Evolutionary conservation across 2,113 vertebrate species (phyloP).

Genomic region (Odobenus rosmarus): DNA sequence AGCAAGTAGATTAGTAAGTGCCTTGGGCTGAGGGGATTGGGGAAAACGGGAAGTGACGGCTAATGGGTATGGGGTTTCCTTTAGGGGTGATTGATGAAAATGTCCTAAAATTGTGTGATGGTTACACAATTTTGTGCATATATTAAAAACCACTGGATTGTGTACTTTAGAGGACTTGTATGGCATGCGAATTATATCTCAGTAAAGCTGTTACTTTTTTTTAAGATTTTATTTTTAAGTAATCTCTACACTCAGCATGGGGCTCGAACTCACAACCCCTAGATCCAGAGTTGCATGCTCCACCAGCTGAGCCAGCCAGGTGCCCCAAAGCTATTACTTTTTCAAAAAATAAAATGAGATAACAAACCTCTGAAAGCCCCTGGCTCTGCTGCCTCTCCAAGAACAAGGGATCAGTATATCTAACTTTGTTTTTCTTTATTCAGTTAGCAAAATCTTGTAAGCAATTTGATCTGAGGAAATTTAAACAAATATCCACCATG

Average conservation of each 20-base stretch:
- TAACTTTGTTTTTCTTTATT: not conserved
- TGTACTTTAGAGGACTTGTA: not conserved
- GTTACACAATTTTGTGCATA: not conserved
- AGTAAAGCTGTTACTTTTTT: slow-evolving; percentile 23
- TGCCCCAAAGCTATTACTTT: not conserved
- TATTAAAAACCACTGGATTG: not conserved
- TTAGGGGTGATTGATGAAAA: not conserved
- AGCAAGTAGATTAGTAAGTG: not conserved
- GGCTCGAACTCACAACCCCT: not conserved
- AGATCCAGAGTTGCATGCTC: not conserved
- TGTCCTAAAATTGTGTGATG: slow-evolving; percentile 7
- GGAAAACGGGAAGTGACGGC: not conserved
- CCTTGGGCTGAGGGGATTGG: not conserved
- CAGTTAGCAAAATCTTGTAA: not conserved
- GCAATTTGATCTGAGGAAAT: slow-evolving; percentile 32
- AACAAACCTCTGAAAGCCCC: not conserved
- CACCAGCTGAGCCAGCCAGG: not conserved
- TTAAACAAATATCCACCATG: not conserved
- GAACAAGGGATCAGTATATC: not conserved
- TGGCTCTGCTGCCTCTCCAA: not conserved
- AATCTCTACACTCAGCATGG: not conserved
- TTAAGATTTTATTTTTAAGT: not conserved
- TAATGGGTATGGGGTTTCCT: not conserved
- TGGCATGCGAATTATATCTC: not conserved
- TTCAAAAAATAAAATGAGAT: not conserved